Evolutionary conservation across 2,888 invertebrate genomes (phyloP).

Genomic region (Crocallis elinguaria): DNA sequence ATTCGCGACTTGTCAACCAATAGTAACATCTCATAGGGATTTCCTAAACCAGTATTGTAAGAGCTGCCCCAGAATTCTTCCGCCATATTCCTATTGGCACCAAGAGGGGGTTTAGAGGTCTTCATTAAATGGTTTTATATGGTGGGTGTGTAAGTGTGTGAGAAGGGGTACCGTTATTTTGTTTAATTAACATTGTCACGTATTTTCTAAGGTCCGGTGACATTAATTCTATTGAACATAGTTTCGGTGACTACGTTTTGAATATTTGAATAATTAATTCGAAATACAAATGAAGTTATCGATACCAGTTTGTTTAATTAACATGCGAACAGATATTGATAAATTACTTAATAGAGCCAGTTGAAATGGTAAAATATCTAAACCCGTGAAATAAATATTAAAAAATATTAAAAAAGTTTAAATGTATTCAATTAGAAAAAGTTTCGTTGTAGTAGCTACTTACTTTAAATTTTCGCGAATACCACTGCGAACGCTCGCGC

Average conservation of each 20-base stretch:
- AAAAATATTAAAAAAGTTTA: too few species aligned
- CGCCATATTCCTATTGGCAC: slow-evolving; percentile 52
- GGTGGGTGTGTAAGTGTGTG: slow-evolving; percentile 29
- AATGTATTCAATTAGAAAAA: too few species aligned
- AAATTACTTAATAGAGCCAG: background rate
- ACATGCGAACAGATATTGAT: slow-evolving; percentile 8
- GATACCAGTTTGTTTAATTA: slow-evolving; percentile 16
- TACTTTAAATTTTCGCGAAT: too few species aligned
- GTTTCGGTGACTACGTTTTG: slow-evolving; percentile 37
- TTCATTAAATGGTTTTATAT: slow-evolving; percentile 50
- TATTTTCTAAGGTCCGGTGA: slow-evolving; percentile 41
- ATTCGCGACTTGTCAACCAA: slow-evolving; percentile 8
- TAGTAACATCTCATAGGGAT: slow-evolving; percentile 47
- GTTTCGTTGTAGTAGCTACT: too few species aligned
- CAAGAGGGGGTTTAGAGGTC: slow-evolving; percentile 50
- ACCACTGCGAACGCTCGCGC: too few species aligned
- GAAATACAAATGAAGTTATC: slow-evolving; percentile 22
- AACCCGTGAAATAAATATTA: background rate
- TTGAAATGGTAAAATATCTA: background rate
- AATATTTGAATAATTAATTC: slow-evolving; percentile 22
- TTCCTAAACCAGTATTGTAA: slow-evolving; percentile 59
- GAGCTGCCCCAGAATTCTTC: slow-evolving; percentile 63
- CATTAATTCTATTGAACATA: slow-evolving; percentile 36
- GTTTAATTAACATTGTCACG: slow-evolving; percentile 71
- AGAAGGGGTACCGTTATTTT: slow-evolving; percentile 56